Evolutionary conservation across 2,113 vertebrate species (phyloP), one percentile per base, ranked within the genome.

Genomic region (Trichomycterus rosablanca): DNA sequence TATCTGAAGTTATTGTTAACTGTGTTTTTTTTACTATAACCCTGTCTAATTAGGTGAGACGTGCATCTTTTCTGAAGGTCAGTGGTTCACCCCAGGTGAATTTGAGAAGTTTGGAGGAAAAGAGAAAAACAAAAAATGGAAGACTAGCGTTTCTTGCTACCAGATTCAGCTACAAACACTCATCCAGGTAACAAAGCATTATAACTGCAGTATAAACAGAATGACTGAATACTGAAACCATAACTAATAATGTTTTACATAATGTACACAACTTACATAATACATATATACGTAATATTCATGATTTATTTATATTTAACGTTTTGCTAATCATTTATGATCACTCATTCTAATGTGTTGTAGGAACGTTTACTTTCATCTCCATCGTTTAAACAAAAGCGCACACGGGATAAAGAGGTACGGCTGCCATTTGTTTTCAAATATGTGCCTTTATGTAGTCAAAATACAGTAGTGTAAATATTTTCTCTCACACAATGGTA

Each of bases 91-190:
- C n/a, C n/a, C n/a, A n/a, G n/a, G n/a, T n/a, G n/a, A n/a, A n/a
- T n/a, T n/a, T n/a, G n/a, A n/a, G n/a, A n/a, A n/a, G n/a, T n/a
- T n/a, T n/a, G n/a, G n/a, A n/a, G n/a, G n/a, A n/a, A n/a, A n/a
- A n/a, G 19, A 30, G 1, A 7, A 0, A 0, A 1, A 0, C 35
- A 82, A 73, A 63, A 83, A 82, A 44, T 83, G 80, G 80, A 83
- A 71, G 60, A 0, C 0, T 0, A 72, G 19, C 1, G 78, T 83
- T 37, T 0, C 2, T 7, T 34, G 26, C 11, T 0, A 58, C 0
- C 1, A 30, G 0, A 3, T 59, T 16, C 54, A 67, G 10, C 58
- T 84, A 10, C 6, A 68, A 43, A 42, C 18, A 15, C 68, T 48
- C 11, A 46, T 79, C 58, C 39, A 74, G 34, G 82, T 81, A 51